A percentile compares a stretch with the other conserved stretches of the same genome.
Evolutionary conservation across 2,888 invertebrate species (phyloP).

Genomic region (Heliconius charithonia): DNA sequence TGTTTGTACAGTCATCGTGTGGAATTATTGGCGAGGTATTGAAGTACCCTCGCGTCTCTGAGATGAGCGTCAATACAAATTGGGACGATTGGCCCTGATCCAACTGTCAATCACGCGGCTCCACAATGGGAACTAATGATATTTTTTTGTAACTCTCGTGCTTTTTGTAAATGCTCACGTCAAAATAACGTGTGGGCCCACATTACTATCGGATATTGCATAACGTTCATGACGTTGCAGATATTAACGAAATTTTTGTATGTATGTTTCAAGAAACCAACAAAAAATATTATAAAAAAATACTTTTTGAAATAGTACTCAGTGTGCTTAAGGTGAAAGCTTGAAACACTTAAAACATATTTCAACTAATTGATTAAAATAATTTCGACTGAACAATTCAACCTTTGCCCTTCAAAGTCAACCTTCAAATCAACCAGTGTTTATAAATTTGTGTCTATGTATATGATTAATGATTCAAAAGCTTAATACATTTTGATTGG

Average conservation of each 20-base stretch:
- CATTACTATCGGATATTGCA: slow-evolving; percentile 40
- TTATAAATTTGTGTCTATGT: slow-evolving; percentile 50
- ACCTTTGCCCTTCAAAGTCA: slow-evolving; percentile 44
- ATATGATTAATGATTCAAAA: slow-evolving; percentile 52
- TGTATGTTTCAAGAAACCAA: background rate
- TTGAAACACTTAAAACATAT: slow-evolving; percentile 31
- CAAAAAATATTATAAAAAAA: background rate
- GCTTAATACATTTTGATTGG: slow-evolving; percentile 52
- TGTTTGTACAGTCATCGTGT: slow-evolving; percentile 56
- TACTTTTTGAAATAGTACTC: background rate
- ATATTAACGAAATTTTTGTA: background rate
- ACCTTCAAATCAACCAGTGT: slow-evolving; percentile 51
- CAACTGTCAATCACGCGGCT: slow-evolving; percentile 57
- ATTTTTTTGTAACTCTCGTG: slow-evolving; percentile 45
- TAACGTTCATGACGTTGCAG: slow-evolving; percentile 26
- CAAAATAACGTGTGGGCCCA: slow-evolving; percentile 42
- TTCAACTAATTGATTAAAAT: slow-evolving; percentile 14
- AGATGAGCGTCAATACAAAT: slow-evolving; percentile 67
- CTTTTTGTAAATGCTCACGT: slow-evolving; percentile 43
- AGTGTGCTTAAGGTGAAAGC: background rate
- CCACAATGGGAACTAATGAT: slow-evolving; percentile 63
- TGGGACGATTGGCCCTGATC: slow-evolving; percentile 66
- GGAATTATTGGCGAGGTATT: slow-evolving; percentile 55
- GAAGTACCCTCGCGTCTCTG: slow-evolving; percentile 57
- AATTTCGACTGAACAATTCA: slow-evolving; percentile 21